Conservation (phyloP, 2,797 vertebrate genomes). For the Eutrigla gurnardus region DNA sequence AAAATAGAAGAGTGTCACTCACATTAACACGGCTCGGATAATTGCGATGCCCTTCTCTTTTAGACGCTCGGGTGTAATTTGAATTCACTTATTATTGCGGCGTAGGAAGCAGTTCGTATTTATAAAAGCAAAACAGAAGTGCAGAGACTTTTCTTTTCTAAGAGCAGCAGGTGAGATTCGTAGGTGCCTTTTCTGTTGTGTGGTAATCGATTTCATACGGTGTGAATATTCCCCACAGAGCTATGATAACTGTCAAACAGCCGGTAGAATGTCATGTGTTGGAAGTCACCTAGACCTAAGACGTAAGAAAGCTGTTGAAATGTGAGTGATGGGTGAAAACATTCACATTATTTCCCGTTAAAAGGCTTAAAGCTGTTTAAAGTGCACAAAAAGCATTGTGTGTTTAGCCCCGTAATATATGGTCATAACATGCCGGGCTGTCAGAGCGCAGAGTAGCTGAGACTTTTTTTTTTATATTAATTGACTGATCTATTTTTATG, state of each 20-base stretch:
- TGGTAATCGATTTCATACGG: background rate
- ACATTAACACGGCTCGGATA: background rate
- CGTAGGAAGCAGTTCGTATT: background rate
- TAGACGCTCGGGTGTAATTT: background rate
- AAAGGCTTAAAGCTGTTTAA: background rate
- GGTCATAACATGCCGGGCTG: slow-evolving; percentile 14
- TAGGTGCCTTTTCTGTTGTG: background rate
- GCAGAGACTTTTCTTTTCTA: background rate
- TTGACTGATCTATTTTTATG: slow-evolving; percentile 40
- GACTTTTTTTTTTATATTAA: slow-evolving; percentile 26
- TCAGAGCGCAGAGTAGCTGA: slow-evolving; percentile 13
- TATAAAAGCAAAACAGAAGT: background rate
- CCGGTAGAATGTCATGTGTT: background rate
- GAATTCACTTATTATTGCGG: background rate
- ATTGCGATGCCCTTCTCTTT: background rate
- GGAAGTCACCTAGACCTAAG: background rate
- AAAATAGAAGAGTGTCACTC: background rate
- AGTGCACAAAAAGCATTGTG: no score
- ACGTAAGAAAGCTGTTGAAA: no score
- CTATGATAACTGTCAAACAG: slow-evolving; percentile 18
- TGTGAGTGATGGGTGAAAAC: background rate
- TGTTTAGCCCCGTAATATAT: background rate
- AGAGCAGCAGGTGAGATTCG: background rate
- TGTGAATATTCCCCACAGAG: background rate
- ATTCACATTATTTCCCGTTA: slow-evolving; percentile 1